phyloP scores from a whole-genome alignment of 2,888 invertebrate genomes.

The Thyatira batis region DNA sequence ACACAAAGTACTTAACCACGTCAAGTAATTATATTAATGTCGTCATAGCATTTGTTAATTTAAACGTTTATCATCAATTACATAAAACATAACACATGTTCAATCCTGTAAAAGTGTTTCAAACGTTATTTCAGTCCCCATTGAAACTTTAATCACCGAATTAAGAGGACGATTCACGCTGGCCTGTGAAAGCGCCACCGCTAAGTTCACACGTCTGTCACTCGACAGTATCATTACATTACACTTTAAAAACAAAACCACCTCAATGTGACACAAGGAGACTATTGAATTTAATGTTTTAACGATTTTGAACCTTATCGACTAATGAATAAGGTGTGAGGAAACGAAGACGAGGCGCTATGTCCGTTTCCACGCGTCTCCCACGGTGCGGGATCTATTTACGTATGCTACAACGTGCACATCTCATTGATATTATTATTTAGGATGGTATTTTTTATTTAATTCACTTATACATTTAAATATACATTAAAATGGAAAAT shows the following conservation, averaged over 20 bases:
- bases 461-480: background rate
- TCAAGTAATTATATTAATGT: background rate
- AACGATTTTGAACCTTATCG: constrained; percentile 31
- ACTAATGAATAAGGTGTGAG: constrained; percentile 23
- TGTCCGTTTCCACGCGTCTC: constrained; percentile 43
- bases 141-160: constrained; percentile 40
- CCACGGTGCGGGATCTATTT: constrained; percentile 60
- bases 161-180: constrained; percentile 42
- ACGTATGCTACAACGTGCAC: constrained; percentile 36
- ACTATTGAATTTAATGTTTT: constrained; percentile 13
- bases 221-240: constrained; percentile 51
- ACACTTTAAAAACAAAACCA: constrained; percentile 53
- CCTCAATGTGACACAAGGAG: constrained; percentile 40
- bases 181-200: constrained; percentile 66
- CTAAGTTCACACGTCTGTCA: constrained; percentile 75
- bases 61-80: background rate
- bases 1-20: too few relatives aligned
- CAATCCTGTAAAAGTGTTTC: constrained; percentile 26
- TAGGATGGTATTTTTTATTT: background rate
- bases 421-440: constrained; percentile 10
- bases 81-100: constrained; percentile 1
- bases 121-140: constrained; percentile 32
- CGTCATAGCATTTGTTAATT: background rate
- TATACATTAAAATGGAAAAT: too few relatives aligned
- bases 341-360: constrained; percentile 1